Conservation (phyloP, 2,888 invertebrate species). For the Eurois occulta region DNA sequence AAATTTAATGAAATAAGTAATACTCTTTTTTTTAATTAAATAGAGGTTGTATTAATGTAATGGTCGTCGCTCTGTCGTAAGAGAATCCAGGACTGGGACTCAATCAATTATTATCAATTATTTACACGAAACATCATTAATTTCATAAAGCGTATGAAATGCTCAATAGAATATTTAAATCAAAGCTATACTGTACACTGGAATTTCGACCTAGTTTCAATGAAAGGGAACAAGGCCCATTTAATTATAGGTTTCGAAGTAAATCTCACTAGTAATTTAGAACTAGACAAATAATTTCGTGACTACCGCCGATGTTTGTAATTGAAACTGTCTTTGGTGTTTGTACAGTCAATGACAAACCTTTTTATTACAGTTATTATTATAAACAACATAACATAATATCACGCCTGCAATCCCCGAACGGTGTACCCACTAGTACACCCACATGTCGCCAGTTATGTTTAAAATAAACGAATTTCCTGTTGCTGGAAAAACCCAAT, state of each 20-base stretch:
- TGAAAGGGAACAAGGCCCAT: neutral
- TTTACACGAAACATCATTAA: neutral
- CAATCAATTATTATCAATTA: neutral
- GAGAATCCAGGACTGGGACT: no score
- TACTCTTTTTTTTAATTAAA: neutral
- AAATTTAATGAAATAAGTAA: neutral
- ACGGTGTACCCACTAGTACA: neutral
- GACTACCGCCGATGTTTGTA: conserved; percentile 9
- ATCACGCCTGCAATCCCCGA: neutral
- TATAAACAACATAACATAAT: neutral
- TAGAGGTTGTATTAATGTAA: no score
- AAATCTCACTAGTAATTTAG: neutral
- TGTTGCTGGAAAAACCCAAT: no score
- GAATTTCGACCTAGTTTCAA: neutral
- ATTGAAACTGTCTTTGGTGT: conserved; percentile 2
- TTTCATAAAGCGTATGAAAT: neutral
- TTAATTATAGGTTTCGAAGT: conserved; percentile 13
- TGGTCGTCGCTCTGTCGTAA: no score
- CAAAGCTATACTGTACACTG: neutral
- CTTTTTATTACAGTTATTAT: neutral
- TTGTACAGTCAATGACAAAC: conserved; percentile 16
- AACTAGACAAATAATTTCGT: conserved; percentile 20
- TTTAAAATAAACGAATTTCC: no score
- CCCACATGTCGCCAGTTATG: neutral
- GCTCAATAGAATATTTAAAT: neutral